Percentiles rank a stretch among this genome's conserved stretches.
Evolutionary conservation across 2,888 invertebrate genomes (phyloP).

Genomic region (Volucella inanis): DNA sequence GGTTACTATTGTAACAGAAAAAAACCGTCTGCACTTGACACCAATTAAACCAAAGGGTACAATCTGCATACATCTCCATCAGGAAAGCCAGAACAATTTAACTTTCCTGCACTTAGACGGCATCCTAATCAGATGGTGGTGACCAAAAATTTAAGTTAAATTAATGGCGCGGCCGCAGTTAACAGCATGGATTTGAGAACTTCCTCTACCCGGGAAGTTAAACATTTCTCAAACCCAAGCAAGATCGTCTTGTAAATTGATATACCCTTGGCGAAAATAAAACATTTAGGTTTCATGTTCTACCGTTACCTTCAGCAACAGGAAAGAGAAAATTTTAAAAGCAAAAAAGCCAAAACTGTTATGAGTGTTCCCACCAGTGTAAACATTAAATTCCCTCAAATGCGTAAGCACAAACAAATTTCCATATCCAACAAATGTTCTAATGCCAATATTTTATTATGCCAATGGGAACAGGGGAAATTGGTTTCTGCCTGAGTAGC

Average conservation of each 20-base stretch:
- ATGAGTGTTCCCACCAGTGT: constrained; percentile 20
- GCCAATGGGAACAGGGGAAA: constrained; percentile 12
- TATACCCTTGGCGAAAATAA: constrained; percentile 10
- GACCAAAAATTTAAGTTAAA: neutral
- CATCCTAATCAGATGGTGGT: no score
- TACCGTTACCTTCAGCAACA: neutral
- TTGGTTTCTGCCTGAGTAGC: neutral
- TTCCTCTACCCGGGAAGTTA: no score
- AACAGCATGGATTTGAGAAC: no score
- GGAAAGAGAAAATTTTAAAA: neutral
- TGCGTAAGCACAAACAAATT: constrained; percentile 49
- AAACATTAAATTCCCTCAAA: constrained; percentile 38
- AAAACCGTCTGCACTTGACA: constrained; percentile 31
- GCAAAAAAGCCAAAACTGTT: neutral
- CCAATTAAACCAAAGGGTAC: neutral
- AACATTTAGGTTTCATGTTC: neutral
- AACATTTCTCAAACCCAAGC: neutral
- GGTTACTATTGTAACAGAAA: neutral
- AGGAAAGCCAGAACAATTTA: no score
- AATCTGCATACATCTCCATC: no score
- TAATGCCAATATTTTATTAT: constrained; percentile 47
- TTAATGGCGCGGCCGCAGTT: neutral
- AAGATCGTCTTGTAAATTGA: neutral
- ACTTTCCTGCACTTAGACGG: no score
- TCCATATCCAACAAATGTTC: constrained; percentile 44